These are phyloP conservation scores for Ceuthmochares aereus DNA, from an alignment of 2,113 vertebrate species.

Conservation along the genomic window DNA sequence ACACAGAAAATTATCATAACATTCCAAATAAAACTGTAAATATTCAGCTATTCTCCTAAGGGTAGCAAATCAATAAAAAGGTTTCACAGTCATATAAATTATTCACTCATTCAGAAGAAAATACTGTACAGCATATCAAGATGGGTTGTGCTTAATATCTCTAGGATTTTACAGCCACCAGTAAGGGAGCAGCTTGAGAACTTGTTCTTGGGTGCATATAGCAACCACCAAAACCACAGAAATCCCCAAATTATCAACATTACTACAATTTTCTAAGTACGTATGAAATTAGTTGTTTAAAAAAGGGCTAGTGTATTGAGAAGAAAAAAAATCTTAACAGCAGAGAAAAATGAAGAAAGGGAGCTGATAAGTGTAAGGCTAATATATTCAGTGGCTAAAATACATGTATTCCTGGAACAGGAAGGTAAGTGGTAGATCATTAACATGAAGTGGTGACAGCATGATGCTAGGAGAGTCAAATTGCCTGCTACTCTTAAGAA, in stretches of 20 bases:
- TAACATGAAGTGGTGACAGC: not conserved
- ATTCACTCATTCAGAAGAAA: constrained; percentile 23
- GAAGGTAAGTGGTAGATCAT: not conserved
- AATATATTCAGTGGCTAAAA: not conserved
- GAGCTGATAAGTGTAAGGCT: not conserved
- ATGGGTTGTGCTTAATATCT: not conserved
- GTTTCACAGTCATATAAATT: not conserved
- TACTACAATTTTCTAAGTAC: not conserved
- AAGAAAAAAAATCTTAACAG: not conserved
- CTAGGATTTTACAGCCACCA: constrained; percentile 6
- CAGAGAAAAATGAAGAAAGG: not conserved
- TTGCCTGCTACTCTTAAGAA: not conserved
- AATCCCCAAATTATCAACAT: not conserved
- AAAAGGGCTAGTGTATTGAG: not conserved
- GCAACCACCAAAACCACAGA: constrained; percentile 40
- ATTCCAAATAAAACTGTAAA: not conserved
- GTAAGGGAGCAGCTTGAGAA: not conserved
- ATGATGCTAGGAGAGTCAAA: not conserved
- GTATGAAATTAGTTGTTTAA: not conserved
- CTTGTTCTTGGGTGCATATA: not conserved
- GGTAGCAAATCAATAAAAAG: not conserved
- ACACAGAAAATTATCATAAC: not conserved
- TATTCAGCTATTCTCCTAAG: not conserved
- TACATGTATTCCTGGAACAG: not conserved
- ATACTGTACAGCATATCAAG: not conserved